Base-by-base conservation (phyloP, 1,140 invertebrate species). In the Platorchestia sp. region DNA sequence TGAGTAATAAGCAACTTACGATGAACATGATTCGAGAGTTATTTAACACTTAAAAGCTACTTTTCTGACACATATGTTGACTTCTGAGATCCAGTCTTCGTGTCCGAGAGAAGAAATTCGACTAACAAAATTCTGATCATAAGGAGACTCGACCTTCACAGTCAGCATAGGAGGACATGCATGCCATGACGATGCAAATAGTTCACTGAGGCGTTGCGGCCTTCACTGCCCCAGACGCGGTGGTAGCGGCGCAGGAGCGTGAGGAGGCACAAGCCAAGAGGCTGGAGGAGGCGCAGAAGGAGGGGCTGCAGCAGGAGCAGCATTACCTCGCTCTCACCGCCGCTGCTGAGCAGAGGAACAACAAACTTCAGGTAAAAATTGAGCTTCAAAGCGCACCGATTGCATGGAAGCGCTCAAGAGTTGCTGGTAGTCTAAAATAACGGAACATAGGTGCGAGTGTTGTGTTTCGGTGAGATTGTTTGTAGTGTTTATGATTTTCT, bases 291-390 rank as follows among this genome's bases (percentile, higher is more conserved):
- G 45, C 45, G 43, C 5, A 93, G 45, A 10, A 47, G 40, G 43
- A 45, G 91, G 44, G 1, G 45, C 45, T 93, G 45, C 43, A 41
- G 45, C 91, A 45, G 91, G 43, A 93, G 91, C 91, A 93, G 45
- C 44, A 93, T 44, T 45, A 93, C 45, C 91, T 93, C 43, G 91
- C 91, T 19, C 10, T 93, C 91, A 47, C 43, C 40, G 91, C 91
- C 45, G 44, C 45, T 44, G 91, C 45, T 45, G 91, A 93, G 45
- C 43, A 93, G 43, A 45, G 91, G 19, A 93, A 93, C 40, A 93
- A 27, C 43, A 45, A 47, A 45, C 91, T 93, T 27, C 91, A 93
- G n/a, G 91, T 45, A 45, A 93, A 75, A 75, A 75, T n/a, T n/a
- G n/a, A n/a, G 10, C 59, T 75, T 75, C 10, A 36, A 75, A 10